Percentiles rank a stretch among this genome's conserved stretches.
phyloP scores from a whole-genome alignment of 2,113 vertebrate species.

The Chloropsis hardwickii region DNA sequence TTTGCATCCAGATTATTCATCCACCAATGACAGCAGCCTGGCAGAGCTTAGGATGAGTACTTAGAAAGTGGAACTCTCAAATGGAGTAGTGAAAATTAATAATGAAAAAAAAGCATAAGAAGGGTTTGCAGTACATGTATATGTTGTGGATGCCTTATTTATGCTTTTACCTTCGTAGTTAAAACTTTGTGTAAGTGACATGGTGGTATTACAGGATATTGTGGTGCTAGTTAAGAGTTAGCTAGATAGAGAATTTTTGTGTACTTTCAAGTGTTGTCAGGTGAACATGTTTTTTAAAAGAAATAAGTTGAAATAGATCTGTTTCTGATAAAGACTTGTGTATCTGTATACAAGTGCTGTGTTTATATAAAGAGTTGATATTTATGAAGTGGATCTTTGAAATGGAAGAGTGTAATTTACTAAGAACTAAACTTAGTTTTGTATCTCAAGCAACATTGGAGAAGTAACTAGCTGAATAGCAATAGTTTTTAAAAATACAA shows the following conservation, averaged over 20 bases:
- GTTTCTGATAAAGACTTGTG: not conserved
- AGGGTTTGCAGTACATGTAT: not conserved
- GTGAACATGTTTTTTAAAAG: not conserved
- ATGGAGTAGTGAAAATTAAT: not conserved
- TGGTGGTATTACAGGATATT: not conserved
- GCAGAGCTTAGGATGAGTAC: not conserved
- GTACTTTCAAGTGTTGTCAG: not conserved
- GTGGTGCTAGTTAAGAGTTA: not conserved
- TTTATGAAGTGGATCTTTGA: not conserved
- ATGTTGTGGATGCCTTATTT: not conserved
- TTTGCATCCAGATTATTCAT: not conserved
- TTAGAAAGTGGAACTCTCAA: not conserved
- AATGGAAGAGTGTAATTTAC: not conserved
- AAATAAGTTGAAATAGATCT: not conserved
- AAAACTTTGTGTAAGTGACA: not conserved
- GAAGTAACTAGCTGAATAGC: not conserved
- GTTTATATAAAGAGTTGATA: not conserved
- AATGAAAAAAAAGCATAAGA: not conserved
- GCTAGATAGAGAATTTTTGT: not conserved
- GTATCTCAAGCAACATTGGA: not conserved
- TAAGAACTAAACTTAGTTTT: not conserved
- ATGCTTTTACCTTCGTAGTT: not conserved
- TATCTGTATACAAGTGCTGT: not conserved
- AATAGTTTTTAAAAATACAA: not conserved
- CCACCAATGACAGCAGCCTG: not conserved